Conservation (phyloP, 2,797 vertebrate genomes). For the Taenioides sp. region DNA sequence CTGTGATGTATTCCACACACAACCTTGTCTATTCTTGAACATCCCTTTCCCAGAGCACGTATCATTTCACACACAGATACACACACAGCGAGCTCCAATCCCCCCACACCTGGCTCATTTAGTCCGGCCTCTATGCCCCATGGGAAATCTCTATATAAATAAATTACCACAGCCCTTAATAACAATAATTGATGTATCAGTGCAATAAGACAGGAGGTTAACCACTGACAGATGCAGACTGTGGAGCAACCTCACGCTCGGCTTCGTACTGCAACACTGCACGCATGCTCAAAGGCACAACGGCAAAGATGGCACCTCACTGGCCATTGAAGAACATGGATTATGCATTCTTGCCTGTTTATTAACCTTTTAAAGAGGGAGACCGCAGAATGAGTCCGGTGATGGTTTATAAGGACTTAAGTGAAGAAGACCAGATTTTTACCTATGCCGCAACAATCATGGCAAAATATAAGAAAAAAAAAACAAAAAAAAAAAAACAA, state of each 20-base stretch:
- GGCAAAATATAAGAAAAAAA: no score
- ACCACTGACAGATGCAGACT: conserved; percentile 63
- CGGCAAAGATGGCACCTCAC: conserved; percentile 10
- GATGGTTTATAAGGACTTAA: no score
- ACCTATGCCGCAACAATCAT: no score
- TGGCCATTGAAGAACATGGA: neutral
- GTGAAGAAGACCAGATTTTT: no score
- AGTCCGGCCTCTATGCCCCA: conserved; percentile 49
- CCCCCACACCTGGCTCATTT: conserved; percentile 69
- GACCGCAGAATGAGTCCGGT: no score
- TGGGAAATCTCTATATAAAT: conserved; percentile 76
- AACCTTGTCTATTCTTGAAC: conserved; percentile 3
- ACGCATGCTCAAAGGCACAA: conserved; percentile 25
- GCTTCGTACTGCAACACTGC: conserved; percentile 48
- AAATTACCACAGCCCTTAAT: conserved; percentile 74
- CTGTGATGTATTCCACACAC: neutral
- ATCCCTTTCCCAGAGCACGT: conserved; percentile 15
- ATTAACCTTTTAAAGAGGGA: no score
- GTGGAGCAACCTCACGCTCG: conserved; percentile 58
- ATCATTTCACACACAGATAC: conserved; percentile 37
- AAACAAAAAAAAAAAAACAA: no score
- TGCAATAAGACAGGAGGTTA: conserved; percentile 73
- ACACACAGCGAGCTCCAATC: conserved; percentile 21
- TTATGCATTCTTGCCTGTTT: no score
- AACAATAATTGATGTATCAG: conserved; percentile 79